Conservation (phyloP, 1,140 invertebrate species). For the Dryas iulia region DNA sequence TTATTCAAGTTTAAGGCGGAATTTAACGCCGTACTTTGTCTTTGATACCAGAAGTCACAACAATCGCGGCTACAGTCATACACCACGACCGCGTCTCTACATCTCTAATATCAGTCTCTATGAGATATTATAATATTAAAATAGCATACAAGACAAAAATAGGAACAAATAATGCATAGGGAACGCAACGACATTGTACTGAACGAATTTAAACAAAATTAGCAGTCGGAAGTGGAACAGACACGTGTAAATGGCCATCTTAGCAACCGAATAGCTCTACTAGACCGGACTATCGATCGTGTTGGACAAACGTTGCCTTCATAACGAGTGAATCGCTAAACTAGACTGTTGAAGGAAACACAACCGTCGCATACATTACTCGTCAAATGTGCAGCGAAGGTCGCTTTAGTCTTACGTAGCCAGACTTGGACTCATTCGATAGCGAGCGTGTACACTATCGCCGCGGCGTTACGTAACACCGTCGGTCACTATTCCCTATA, state of each 20-base stretch:
- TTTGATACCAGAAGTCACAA: too few species aligned
- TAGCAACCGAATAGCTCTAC: constrained; percentile 43
- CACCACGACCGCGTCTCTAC: too few species aligned
- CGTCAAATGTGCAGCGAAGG: constrained; percentile 16
- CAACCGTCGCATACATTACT: constrained; percentile 28
- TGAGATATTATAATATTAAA: neutral
- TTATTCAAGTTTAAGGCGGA: too few species aligned
- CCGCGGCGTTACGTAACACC: constrained; percentile 37
- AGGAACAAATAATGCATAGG: neutral
- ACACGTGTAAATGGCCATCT: constrained; percentile 48
- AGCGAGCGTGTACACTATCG: constrained; percentile 19
- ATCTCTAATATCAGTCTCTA: too few species aligned
- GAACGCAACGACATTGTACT: neutral
- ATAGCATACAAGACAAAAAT: neutral
- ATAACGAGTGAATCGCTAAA: constrained; percentile 21
- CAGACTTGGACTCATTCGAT: constrained; percentile 17
- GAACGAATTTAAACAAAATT: constrained; percentile 10
- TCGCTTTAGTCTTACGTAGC: constrained; percentile 18
- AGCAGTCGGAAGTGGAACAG: constrained; percentile 34
- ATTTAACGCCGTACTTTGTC: too few species aligned
- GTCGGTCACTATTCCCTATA: constrained; percentile 41
- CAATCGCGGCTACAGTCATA: too few species aligned
- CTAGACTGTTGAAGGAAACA: constrained; percentile 9
- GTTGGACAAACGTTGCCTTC: constrained; percentile 26
- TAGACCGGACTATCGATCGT: constrained; percentile 51